Evolutionary conservation across 2,888 invertebrate species (phyloP).

Genomic region (Heliconius ethilla): DNA sequence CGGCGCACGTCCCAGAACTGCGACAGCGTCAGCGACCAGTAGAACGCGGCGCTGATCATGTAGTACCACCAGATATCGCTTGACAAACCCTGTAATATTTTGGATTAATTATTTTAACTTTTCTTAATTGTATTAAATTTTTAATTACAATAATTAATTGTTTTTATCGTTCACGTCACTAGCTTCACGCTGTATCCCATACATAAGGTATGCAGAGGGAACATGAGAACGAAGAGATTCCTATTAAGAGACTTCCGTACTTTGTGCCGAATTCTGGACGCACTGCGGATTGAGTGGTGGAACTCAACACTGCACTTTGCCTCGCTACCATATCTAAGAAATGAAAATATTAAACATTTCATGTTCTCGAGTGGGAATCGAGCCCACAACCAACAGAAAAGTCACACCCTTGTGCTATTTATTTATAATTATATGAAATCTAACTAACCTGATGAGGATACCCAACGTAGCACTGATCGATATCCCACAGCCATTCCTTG

Average conservation of each 20-base stretch:
- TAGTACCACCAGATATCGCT: conserved; percentile 98
- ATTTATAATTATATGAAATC: not conserved
- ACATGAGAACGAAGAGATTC: not conserved
- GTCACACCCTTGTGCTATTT: not conserved
- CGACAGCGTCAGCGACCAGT: conserved; percentile 95
- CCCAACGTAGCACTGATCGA: conserved; percentile 92
- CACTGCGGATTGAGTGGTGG: not conserved
- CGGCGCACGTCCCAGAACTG: conserved; percentile 96
- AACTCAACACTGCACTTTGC: not conserved
- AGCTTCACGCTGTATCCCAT: not conserved
- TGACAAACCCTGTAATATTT: conserved; percentile 85
- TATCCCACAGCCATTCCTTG: conserved; percentile 97
- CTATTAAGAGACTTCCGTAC: not conserved
- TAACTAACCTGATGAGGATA: conserved; percentile 88
- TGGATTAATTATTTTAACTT: no score
- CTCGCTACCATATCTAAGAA: not conserved
- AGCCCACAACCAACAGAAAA: no score
- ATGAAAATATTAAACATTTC: not conserved
- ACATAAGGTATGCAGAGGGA: not conserved
- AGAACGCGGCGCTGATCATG: conserved; percentile 96
- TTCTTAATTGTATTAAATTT: no score
- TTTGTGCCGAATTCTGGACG: not conserved
- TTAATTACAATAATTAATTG: no score
- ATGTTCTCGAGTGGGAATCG: not conserved
- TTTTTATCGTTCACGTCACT: no score